Evolutionary conservation across 2,113 vertebrate genomes (phyloP).

Genomic region (Pungitius pungitius): DNA sequence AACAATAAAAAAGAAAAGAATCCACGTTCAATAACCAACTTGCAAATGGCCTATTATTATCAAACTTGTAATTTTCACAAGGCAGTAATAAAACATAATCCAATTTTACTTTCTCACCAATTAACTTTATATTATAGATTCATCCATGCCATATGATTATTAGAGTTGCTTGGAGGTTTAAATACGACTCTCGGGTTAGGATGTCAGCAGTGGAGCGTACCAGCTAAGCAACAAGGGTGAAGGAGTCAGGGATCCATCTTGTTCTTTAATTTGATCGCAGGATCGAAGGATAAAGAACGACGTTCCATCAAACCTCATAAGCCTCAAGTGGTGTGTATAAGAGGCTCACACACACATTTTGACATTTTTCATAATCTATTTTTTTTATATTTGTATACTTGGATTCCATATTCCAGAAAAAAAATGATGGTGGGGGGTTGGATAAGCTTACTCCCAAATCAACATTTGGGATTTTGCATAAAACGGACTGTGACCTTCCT

Average conservation of each 20-base stretch:
- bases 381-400: neutral
- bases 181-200: conserved; percentile 55
- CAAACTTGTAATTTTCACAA: conserved; percentile 78
- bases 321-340: conserved; percentile 22
- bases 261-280: conserved; percentile 48
- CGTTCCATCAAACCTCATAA: conserved; percentile 32
- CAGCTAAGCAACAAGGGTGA: conserved; percentile 23
- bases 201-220: conserved; percentile 39
- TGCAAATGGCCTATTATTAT: conserved; percentile 75
- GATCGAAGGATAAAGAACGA: conserved; percentile 38
- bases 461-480: neutral
- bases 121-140: conserved; percentile 76
- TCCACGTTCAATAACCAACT: conserved; percentile 77
- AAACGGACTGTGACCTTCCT: neutral
- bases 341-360: conserved; percentile 22
- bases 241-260: neutral
- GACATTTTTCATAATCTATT: too few relatives aligned
- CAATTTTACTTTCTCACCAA: conserved; percentile 74
- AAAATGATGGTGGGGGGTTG: neutral
- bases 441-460: neutral
- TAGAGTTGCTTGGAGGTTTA: conserved; percentile 63
- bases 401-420: neutral
- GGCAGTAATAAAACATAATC: conserved; percentile 73
- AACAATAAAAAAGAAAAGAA: conserved; percentile 74
- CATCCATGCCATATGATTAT: conserved; percentile 63